A percentile compares a stretch with the other conserved stretches of the same genome.
Conservation (phyloP, 2,888 invertebrate species). For the Lasioglossum pauxillum region DNA sequence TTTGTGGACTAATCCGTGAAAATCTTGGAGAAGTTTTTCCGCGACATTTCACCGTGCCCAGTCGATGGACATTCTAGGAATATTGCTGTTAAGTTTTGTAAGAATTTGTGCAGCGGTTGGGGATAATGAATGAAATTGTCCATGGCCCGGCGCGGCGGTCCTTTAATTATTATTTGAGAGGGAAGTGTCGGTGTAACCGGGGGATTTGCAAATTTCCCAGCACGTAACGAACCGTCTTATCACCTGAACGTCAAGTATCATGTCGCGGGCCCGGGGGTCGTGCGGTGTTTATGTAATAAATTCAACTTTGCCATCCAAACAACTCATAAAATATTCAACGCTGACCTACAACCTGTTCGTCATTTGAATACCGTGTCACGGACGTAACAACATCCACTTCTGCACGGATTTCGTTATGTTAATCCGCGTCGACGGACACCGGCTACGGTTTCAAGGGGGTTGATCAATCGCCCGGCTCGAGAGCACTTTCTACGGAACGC, state of each 20-base stretch:
- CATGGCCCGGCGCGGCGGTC: not conserved
- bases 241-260: constrained; percentile 46
- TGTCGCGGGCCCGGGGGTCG: constrained; percentile 18
- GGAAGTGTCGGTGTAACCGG: constrained; percentile 19
- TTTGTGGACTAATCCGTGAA: not conserved
- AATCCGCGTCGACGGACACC: constrained; percentile 36
- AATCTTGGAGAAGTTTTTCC: not conserved
- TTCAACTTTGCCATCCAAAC: constrained; percentile 57
- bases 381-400: constrained; percentile 56
- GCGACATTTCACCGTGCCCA: not conserved
- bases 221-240: constrained; percentile 48
- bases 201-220: constrained; percentile 36
- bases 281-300: constrained; percentile 52
- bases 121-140: constrained; percentile 6
- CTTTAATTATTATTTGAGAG: constrained; percentile 35
- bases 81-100: not conserved
- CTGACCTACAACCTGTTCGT: constrained; percentile 55
- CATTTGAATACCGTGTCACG: constrained; percentile 60
- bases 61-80: not conserved
- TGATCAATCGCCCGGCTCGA: constrained; percentile 15
- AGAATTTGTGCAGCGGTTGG: not conserved
- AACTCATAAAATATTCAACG: constrained; percentile 62
- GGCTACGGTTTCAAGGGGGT: constrained; percentile 33
- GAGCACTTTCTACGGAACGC: not conserved
- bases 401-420: constrained; percentile 52